phyloP scores from a whole-genome alignment of 2,797 vertebrate species.

The Notolepis coatsorum region DNA sequence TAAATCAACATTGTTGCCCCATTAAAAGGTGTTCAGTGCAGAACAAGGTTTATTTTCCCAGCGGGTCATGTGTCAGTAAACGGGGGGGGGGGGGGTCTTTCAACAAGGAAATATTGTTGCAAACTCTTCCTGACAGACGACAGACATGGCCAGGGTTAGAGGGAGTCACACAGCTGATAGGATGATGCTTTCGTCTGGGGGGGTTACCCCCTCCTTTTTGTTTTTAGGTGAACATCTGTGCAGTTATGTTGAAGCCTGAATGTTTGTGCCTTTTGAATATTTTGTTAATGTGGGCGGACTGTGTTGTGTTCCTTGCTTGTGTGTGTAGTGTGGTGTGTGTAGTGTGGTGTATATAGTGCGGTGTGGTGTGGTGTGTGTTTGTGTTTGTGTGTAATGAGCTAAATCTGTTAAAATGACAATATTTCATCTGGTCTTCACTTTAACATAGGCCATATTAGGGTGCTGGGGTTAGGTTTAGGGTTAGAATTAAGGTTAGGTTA shows the following conservation, averaged over 20 bases:
- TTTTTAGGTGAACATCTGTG: conserved; percentile 39
- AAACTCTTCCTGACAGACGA: no score
- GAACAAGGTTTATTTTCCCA: no score
- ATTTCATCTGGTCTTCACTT: no score
- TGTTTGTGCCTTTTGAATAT: conserved; percentile 8
- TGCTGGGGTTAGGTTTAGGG: no score
- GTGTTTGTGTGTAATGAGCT: not conserved
- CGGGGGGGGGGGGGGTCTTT: no score
- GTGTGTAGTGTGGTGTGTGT: not conserved
- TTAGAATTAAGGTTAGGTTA: no score
- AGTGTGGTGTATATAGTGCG: conserved; percentile 9
- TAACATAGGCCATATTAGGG: no score
- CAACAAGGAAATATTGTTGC: no score
- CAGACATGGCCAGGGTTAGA: conserved; percentile 16
- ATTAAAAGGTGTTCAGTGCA: no score
- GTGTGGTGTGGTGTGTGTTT: not conserved
- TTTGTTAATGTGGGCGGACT: conserved; percentile 7
- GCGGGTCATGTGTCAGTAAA: no score
- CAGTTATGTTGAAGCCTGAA: conserved; percentile 36
- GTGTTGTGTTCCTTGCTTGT: conserved; percentile 14
- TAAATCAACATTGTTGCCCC: no score
- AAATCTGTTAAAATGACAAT: no score
- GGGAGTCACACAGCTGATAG: conserved; percentile 7
- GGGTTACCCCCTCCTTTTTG: conserved; percentile 10
- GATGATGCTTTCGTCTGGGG: conserved; percentile 40